A percentile compares a stretch with the other conserved stretches of the same genome.
Evolutionary conservation across 2,888 invertebrate genomes (phyloP).

Genomic region (Drosophila peninsularis): DNA sequence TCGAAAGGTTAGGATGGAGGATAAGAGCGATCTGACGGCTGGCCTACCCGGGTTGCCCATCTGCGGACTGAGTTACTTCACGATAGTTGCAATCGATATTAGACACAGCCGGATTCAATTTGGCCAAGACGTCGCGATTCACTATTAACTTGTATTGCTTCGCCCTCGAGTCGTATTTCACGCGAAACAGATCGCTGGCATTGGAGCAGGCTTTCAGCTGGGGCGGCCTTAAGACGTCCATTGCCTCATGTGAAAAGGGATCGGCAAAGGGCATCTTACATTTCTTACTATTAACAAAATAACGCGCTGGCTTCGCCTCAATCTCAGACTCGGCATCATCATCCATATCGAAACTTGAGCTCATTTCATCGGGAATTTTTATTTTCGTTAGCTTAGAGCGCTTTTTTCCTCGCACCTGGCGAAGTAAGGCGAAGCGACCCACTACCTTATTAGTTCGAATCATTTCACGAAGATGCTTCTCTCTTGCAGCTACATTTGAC

Average conservation of each 20-base stretch:
- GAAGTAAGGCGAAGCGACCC: not conserved
- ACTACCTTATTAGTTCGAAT: not conserved
- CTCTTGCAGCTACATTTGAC: not conserved
- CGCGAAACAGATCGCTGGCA: slow-evolving; percentile 17
- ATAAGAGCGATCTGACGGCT: not conserved
- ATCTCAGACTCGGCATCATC: not conserved
- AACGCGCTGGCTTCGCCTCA: not conserved
- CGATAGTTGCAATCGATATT: slow-evolving; percentile 35
- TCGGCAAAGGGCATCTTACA: slow-evolving; percentile 86
- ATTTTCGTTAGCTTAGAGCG: not conserved
- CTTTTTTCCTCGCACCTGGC: rapidly evolving
- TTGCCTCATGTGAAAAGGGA: slow-evolving; percentile 32
- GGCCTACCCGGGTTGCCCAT: slow-evolving; percentile 26
- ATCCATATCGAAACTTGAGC: not conserved
- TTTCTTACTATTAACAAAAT: slow-evolving; percentile 85
- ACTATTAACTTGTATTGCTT: slow-evolving; percentile 30
- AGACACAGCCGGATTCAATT: not conserved
- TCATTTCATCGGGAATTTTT: not conserved
- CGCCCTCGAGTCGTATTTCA: slow-evolving; percentile 24
- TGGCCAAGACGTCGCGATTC: not conserved
- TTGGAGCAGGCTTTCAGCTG: slow-evolving; percentile 29
- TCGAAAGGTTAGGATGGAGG: not conserved
- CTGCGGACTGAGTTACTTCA: slow-evolving; percentile 4
- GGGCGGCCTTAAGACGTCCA: slow-evolving; percentile 13
- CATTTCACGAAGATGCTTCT: not conserved